These are phyloP conservation scores for Drosophila triauraria DNA, from an alignment of 1,140 invertebrate species.

Conservation along the genomic window DNA sequence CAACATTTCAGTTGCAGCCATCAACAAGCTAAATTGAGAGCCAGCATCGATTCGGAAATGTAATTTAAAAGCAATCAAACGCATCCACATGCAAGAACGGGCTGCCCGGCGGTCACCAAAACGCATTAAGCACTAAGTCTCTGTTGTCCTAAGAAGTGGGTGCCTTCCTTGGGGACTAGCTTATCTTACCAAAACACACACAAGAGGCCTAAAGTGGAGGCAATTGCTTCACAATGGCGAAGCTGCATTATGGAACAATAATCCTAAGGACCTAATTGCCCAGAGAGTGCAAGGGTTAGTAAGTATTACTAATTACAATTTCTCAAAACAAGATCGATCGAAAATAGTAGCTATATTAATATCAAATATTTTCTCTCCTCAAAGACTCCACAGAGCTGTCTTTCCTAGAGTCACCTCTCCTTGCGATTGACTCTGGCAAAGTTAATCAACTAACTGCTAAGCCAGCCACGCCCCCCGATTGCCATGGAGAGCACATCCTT, in stretches of 20 bases:
- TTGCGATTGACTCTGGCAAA: conserved; percentile 1
- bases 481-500: background rate
- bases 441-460: conserved; percentile 33
- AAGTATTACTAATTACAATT: background rate
- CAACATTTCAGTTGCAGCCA: background rate
- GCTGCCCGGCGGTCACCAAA: conserved; percentile 55
- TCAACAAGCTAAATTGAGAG: conserved; percentile 32
- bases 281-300: background rate
- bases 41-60: conserved; percentile 44
- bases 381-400: background rate
- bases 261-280: too few relatives aligned
- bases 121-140: conserved; percentile 56
- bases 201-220: background rate
- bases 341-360: too few relatives aligned
- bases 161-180: background rate
- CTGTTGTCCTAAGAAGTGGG: conserved; percentile 17
- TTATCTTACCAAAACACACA: background rate
- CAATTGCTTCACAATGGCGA: conserved; percentile 2
- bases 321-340: background rate
- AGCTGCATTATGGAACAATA: too few relatives aligned
- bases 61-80: conserved; percentile 76
- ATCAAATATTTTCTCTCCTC: background rate
- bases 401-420: background rate
- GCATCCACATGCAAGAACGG: conserved; percentile 66
- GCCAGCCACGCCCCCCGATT: background rate